Conservation (phyloP, 2,888 invertebrate genomes). For the Calameuta idolon region DNA sequence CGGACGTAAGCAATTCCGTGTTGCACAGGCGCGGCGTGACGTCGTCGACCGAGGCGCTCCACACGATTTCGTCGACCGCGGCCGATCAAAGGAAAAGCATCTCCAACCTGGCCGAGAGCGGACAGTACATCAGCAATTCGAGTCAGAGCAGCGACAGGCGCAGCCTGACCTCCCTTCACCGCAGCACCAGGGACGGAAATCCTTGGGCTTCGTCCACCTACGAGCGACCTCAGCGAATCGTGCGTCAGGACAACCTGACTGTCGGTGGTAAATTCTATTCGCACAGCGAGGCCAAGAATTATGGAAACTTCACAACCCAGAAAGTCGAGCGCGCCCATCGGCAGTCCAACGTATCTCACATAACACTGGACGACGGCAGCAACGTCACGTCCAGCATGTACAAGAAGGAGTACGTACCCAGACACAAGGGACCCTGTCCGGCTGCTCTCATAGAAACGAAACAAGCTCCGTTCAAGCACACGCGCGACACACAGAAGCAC, state of each 20-base stretch:
- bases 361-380: constrained; percentile 78
- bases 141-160: constrained; percentile 78
- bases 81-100: constrained; percentile 86
- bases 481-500: constrained; percentile 85
- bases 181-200: constrained; percentile 72
- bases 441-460: constrained; percentile 82
- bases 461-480: constrained; percentile 84
- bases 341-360: constrained; percentile 79
- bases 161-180: constrained; percentile 83
- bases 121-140: constrained; percentile 76
- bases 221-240: constrained; percentile 75
- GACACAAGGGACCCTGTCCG: constrained; percentile 82
- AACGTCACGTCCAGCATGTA: constrained; percentile 75
- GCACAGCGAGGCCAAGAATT: constrained; percentile 77
- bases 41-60: constrained; percentile 78
- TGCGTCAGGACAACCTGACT: constrained; percentile 76
- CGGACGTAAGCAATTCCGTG: constrained; percentile 82
- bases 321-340: constrained; percentile 73
- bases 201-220: constrained; percentile 69
- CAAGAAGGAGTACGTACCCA: constrained; percentile 81
- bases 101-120: constrained; percentile 81
- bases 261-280: constrained; percentile 82
- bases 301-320: constrained; percentile 76
- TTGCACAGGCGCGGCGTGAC: constrained; percentile 80
- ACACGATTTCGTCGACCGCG: constrained; percentile 78